These are phyloP conservation scores for Montipora capricornis DNA, from an alignment of 64 coral and sea anemone genomes.

Conservation along the genomic window DNA sequence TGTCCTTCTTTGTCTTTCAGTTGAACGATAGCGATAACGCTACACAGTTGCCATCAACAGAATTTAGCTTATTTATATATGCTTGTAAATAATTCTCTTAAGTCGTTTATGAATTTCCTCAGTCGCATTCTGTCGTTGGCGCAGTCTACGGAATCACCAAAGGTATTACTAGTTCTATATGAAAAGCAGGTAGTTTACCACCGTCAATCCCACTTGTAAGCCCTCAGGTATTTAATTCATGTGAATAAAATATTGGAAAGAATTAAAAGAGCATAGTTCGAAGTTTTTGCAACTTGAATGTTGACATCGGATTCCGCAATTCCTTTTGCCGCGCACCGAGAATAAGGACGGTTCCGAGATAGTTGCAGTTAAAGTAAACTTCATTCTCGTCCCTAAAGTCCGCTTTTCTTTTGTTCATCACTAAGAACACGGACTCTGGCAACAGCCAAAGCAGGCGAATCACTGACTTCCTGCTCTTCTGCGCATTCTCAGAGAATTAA, in stretches of 20 bases:
- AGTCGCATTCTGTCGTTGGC: not conserved
- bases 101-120: constrained; percentile 25
- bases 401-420: no score
- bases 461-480: no score
- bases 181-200: not conserved
- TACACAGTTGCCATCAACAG: constrained; percentile 1
- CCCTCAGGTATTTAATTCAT: constrained; percentile 21
- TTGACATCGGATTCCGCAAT: not conserved
- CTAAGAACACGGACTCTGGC: no score
- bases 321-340: no score
- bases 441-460: no score
- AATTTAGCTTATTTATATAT: constrained; percentile 50
- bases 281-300: not conserved
- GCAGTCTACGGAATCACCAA: not conserved
- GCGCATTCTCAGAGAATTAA: no score
- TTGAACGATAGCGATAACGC: no score
- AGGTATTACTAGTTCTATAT: not conserved
- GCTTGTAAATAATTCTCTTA: constrained; percentile 16
- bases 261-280: constrained; percentile 45
- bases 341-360: no score
- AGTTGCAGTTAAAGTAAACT: no score
- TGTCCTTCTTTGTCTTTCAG: not conserved
- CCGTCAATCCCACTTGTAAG: not conserved
- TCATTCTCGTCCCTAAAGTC: no score
- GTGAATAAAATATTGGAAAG: constrained; percentile 19